Evolutionary conservation across 35 echinoderm and acorn worm genomes (phyloP), one percentile per base, ranked within the genome.

Genomic region (Acanthaster planci): DNA sequence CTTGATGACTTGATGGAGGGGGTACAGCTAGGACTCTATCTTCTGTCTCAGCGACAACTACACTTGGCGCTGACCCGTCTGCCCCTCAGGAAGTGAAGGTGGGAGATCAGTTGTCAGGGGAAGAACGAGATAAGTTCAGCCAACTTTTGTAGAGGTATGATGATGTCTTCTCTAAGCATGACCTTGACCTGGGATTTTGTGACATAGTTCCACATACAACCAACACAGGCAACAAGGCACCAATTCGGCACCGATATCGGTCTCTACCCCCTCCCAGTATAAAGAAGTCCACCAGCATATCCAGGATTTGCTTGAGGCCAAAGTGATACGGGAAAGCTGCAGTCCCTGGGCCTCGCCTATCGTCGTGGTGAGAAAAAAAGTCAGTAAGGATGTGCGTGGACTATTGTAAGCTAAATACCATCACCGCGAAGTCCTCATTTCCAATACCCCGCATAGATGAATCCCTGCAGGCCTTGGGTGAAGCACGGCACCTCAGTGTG

Each of bases 301-400:
- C 52, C 52, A n/a, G n/a, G n/a, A n/a, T n/a, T n/a, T n/a, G n/a
- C n/a, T n/a, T n/a, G n/a, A n/a, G n/a, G n/a, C n/a, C n/a, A n/a
- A n/a, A n/a, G n/a, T n/a, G n/a, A n/a, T n/a, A n/a, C n/a, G n/a
- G n/a, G n/a, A n/a, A n/a, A n/a, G n/a, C n/a, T n/a, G n/a, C n/a
- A n/a, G n/a, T n/a, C n/a, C n/a, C n/a, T n/a, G n/a, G n/a, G n/a
- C n/a, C n/a, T n/a, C n/a, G n/a, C 52, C 52, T 8, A 54, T 54
- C 19, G 52, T 54, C 8, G 52, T 54, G 8, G 52, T 54, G 52
- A 8, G 52, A 54, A 54, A 54, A 54, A 54, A n/a, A 53, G 19
- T 51, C 42, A 40, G 30, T 83, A 19, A 2, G 79, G 57, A 29
- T 89, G 2, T 89, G 87, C 52, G 76, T 89, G 39, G 87, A 89